Evolutionary conservation across 2,113 vertebrate species (phyloP).

Genomic region (Percopsis transmontana): DNA sequence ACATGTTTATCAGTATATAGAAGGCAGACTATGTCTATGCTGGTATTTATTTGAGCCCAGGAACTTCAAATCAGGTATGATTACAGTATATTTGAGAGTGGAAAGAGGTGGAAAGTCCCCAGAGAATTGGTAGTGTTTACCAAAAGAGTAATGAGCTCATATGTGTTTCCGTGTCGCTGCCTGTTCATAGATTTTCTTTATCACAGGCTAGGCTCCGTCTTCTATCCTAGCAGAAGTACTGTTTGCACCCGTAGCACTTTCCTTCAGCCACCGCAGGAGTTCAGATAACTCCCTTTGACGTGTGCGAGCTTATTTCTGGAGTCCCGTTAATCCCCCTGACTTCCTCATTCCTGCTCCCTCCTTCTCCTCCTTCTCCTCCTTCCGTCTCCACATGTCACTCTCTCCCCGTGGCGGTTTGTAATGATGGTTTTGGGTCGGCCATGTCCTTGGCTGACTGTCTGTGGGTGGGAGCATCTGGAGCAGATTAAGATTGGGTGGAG

Average conservation of each 20-base stretch:
- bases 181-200: slow-evolving; percentile 26
- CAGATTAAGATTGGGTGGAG: slow-evolving; percentile 53
- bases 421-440: slow-evolving; percentile 61
- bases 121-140: not conserved
- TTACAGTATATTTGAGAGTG: not conserved
- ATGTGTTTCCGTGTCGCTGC: slow-evolving; percentile 49
- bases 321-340: slow-evolving; percentile 64
- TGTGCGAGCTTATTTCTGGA: slow-evolving; percentile 73
- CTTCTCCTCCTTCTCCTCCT: slow-evolving; percentile 7
- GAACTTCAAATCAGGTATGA: not conserved
- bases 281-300: slow-evolving; percentile 65
- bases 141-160: slow-evolving; percentile 8
- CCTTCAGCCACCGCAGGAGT: slow-evolving; percentile 39
- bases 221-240: slow-evolving; percentile 46
- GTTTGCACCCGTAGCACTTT: slow-evolving; percentile 57
- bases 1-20: too few relatives aligned
- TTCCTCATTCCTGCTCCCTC: slow-evolving; percentile 32
- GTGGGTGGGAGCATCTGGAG: slow-evolving; percentile 73
- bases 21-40: not conserved
- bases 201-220: slow-evolving; percentile 31
- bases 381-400: slow-evolving; percentile 53
- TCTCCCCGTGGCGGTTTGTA: slow-evolving; percentile 64
- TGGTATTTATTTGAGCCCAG: not conserved
- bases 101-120: slow-evolving; percentile 1
- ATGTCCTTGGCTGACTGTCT: slow-evolving; percentile 59